Percentiles rank a stretch among this genome's conserved stretches.
phyloP scores from a whole-genome alignment of 2,888 invertebrate species.

The Drosophila acutilabella region DNA sequence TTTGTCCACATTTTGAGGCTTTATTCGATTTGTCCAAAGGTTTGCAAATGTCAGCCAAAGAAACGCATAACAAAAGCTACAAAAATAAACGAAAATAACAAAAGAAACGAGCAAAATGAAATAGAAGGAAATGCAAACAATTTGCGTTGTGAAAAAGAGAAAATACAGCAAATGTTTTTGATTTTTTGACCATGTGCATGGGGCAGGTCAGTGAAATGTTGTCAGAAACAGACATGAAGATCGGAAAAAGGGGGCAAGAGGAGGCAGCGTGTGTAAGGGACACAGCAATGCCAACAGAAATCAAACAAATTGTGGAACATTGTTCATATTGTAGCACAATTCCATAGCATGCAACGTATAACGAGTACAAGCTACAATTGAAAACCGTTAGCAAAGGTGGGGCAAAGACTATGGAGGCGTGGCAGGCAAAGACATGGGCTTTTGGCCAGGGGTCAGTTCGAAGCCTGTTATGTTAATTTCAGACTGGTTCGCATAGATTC shows the following conservation, averaged over 20 bases:
- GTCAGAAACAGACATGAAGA: slow-evolving; percentile 37
- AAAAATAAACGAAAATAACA: slow-evolving; percentile 15
- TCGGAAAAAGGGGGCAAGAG: not conserved
- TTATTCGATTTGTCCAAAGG: slow-evolving; percentile 47
- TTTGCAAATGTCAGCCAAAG: slow-evolving; percentile 65
- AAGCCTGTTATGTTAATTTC: slow-evolving; percentile 77
- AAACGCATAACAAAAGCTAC: slow-evolving; percentile 24
- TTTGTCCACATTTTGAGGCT: slow-evolving; percentile 32
- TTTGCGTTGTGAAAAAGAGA: slow-evolving; percentile 29
- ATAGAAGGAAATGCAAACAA: slow-evolving; percentile 25
- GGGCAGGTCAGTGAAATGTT: slow-evolving; percentile 65
- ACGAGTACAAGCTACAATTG: slow-evolving; percentile 46
- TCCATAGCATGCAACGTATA: slow-evolving; percentile 18
- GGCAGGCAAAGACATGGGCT: slow-evolving; percentile 26
- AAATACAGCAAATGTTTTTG: slow-evolving; percentile 13
- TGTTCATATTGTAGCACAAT: slow-evolving; percentile 22
- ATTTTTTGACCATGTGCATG: slow-evolving; percentile 25
- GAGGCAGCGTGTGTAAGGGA: not conserved
- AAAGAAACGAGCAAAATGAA: slow-evolving; percentile 15
- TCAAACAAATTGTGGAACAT: slow-evolving; percentile 59
- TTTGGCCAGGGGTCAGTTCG: slow-evolving; percentile 44
- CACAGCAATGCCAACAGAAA: slow-evolving; percentile 37
- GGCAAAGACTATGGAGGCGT: slow-evolving; percentile 41
- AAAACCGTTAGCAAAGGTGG: slow-evolving; percentile 39
- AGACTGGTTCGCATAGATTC: slow-evolving; percentile 45